These are phyloP conservation scores for Adelges cooleyi DNA, from an alignment of 1,140 invertebrate genomes.

Conservation along the genomic window DNA sequence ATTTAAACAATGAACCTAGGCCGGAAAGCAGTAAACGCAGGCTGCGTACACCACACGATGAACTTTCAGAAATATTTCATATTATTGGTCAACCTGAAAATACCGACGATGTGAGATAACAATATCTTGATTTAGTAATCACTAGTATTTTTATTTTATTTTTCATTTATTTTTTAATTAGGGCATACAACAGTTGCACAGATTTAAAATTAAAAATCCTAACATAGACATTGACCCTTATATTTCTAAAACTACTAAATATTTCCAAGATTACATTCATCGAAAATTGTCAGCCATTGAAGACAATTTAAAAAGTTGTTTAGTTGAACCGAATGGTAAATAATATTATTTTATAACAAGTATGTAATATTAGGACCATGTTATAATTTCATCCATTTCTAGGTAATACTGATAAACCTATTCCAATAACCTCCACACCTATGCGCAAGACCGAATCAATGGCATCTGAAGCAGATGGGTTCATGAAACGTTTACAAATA, in stretches of 20 bases:
- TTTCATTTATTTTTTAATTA: constrained; percentile 35
- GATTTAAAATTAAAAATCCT: constrained; percentile 79
- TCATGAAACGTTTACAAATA: constrained; percentile 22
- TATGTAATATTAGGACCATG: background rate
- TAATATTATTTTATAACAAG: background rate
- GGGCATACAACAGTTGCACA: constrained; percentile 76
- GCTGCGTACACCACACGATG: background rate
- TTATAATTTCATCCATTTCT: background rate
- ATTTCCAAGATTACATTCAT: constrained; percentile 87
- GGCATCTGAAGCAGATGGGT: constrained; percentile 3
- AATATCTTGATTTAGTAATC: no score
- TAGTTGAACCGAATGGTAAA: constrained; percentile 19
- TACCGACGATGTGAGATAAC: background rate
- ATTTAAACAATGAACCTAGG: constrained; percentile 6
- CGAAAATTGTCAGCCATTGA: constrained; percentile 73
- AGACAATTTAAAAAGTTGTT: constrained; percentile 26
- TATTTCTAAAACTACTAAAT: constrained; percentile 74
- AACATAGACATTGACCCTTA: constrained; percentile 85
- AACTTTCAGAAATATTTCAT: constrained; percentile 5
- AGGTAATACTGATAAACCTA: background rate
- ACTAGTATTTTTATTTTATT: background rate
- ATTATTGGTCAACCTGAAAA: constrained; percentile 1
- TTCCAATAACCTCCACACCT: background rate
- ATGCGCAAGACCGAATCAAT: background rate
- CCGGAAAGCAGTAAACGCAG: constrained; percentile 18